phyloP scores from a whole-genome alignment of 2,888 invertebrate genomes.

The Mongoloraphidia duomilia region DNA sequence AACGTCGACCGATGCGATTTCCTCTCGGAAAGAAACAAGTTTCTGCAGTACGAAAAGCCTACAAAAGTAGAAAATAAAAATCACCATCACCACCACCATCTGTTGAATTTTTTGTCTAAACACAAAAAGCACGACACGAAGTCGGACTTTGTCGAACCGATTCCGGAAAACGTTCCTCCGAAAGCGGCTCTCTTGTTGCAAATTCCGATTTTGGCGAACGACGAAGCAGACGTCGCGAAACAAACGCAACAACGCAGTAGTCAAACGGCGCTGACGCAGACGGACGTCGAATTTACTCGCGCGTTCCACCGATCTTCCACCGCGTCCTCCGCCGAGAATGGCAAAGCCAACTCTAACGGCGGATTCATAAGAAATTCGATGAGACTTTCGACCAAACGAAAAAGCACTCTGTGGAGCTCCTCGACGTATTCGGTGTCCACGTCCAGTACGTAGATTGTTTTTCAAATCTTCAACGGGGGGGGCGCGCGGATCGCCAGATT shows the following conservation, averaged over 20 bases:
- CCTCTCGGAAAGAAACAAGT: background rate
- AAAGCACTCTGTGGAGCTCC: constrained; percentile 3
- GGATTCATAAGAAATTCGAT: constrained; percentile 24
- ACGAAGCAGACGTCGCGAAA: constrained; percentile 23
- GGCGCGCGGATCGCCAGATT: too few relatives aligned
- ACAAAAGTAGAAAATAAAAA: background rate
- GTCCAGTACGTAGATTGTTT: background rate
- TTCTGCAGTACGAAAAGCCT: background rate
- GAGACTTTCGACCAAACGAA: constrained; percentile 18
- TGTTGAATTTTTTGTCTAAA: constrained; percentile 15
- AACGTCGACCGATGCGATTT: background rate
- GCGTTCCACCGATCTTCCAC: constrained; percentile 19
- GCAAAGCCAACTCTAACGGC: constrained; percentile 6
- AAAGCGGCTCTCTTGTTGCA: constrained; percentile 47
- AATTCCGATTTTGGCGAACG: constrained; percentile 30
- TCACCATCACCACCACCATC: background rate
- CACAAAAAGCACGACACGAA: constrained; percentile 18
- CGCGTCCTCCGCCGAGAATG: constrained; percentile 13
- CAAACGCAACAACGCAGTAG: constrained; percentile 31
- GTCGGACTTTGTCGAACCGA: constrained; percentile 19
- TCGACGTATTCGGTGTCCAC: constrained; percentile 4
- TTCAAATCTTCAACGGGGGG: background rate
- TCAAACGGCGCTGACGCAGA: constrained; percentile 22
- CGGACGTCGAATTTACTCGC: constrained; percentile 14
- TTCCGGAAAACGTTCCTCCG: constrained; percentile 39